Base-by-base conservation (phyloP, 2,888 invertebrate species). In the Carabus problematicus region DNA sequence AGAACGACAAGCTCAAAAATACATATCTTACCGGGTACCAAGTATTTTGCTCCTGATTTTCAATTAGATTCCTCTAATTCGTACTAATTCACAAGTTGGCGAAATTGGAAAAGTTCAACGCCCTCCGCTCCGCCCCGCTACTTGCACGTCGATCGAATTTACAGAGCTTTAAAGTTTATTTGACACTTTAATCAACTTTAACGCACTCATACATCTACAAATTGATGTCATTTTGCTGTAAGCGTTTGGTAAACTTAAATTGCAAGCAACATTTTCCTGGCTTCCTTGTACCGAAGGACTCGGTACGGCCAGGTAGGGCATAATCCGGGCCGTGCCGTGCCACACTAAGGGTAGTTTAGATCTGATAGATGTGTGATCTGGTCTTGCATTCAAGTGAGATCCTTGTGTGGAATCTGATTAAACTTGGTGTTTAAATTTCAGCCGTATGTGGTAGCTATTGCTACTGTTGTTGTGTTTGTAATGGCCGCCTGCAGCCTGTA, bases 141-240 rank as follows among this genome's bases (percentile, higher is more conserved):
- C n/a, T n/a, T n/a, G n/a, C n/a, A n/a, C n/a, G 68, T 68, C 68
- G 68, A 68, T 60, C 68, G 60, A 68, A 68, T 68, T 60, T 68
- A 68, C 60, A 60, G 39, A 68, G 60, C 60, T 68, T 60, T 68
- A 68, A 68, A 68, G 58, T 68, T 68, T 68, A 68, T 60, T 68
- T 68, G 68, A 68, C 68, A 68, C 60, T 68, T 68, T 68, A 68
- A 68, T 68, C 68, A 68, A 68, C 60, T 68, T 68, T 60, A n/a
- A 47, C 68, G 54, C 68, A 59, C 58, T 60, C 45, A 11, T 66
- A 66, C 66, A 66, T 66, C n/a, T n/a, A n/a, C n/a, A n/a, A n/a
- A n/a, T n/a, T n/a, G n/a, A n/a, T n/a, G n/a, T n/a, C n/a, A n/a
- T n/a, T n/a, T 66, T 59, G 66, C 68, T 61, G 52, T 68, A 68